Evolutionary conservation across 2,888 invertebrate species (phyloP).

Genomic region (Phyto melanocephala): DNA sequence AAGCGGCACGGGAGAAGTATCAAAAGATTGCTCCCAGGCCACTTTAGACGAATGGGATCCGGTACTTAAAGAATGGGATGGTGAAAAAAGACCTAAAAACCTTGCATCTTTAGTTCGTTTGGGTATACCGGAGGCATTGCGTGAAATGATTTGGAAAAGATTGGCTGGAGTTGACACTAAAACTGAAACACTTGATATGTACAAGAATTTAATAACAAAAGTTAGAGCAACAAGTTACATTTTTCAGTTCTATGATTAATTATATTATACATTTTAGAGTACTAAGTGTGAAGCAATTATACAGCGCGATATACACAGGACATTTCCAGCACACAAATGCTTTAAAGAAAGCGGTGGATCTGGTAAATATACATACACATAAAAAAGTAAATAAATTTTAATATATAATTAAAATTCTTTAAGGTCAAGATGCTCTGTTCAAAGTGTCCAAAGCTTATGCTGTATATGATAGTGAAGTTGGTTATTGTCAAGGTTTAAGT

Average conservation of each 20-base stretch:
- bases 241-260: background rate
- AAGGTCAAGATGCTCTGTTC: conserved; percentile 96
- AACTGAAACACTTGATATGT: conserved; percentile 92
- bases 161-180: conserved; percentile 92
- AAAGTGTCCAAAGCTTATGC: conserved; percentile 98
- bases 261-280: conserved; percentile 83
- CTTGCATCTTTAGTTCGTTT: conserved; percentile 87
- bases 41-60: conserved; percentile 96
- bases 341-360: conserved; percentile 96
- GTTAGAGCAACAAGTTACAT: conserved; percentile 82
- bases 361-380: conserved; percentile 56
- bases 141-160: conserved; percentile 98
- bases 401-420: conserved; percentile 70
- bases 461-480: conserved; percentile 97
- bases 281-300: conserved; percentile 97
- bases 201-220: conserved; percentile 91
- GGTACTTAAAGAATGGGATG: conserved; percentile 86
- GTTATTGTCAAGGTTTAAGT: conserved; percentile 99
- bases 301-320: conserved; percentile 96
- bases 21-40: conserved; percentile 96
- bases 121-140: conserved; percentile 96
- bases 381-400: no score
- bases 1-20: conserved; percentile 98
- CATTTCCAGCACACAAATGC: conserved; percentile 99
- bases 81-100: conserved; percentile 87